Percentiles rank a stretch among this genome's conserved stretches.
Conservation (phyloP, 1,140 invertebrate genomes). For the Ceratoteleas bidentatus region DNA sequence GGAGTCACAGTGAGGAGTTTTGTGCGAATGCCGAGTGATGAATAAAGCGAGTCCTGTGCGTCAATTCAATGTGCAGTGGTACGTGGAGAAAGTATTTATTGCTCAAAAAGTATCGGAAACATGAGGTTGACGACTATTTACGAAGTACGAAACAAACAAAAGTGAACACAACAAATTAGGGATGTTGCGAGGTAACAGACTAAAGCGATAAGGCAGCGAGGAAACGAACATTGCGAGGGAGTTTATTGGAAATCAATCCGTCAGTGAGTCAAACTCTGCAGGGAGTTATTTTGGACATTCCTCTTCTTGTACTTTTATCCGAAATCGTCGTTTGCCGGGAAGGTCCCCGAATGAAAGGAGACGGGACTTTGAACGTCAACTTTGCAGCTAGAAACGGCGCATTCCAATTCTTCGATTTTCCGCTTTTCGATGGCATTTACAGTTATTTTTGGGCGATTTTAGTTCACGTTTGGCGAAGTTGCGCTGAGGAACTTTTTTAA, state of each 20-base stretch:
- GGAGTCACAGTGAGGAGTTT: conserved; percentile 22
- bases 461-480: too few relatives aligned
- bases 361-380: too few relatives aligned
- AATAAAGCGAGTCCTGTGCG: conserved; percentile 77
- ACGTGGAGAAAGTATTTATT: conserved; percentile 82
- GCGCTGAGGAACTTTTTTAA: too few relatives aligned
- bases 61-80: conserved; percentile 81
- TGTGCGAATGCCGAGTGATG: conserved; percentile 58
- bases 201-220: conserved; percentile 57
- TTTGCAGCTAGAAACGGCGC: too few relatives aligned
- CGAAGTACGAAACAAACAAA: conserved; percentile 58
- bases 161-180: conserved; percentile 58
- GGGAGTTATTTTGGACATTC: conserved; percentile 56
- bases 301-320: conserved; percentile 61
- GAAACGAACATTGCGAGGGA: conserved; percentile 53
- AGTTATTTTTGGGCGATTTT: too few relatives aligned
- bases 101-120: conserved; percentile 79
- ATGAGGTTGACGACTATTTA: conserved; percentile 66
- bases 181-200: conserved; percentile 60
- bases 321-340: too few relatives aligned
- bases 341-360: too few relatives aligned
- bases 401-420: too few relatives aligned
- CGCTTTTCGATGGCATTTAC: too few relatives aligned
- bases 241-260: conserved; percentile 60
- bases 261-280: conserved; percentile 52